These are phyloP conservation scores for Carassius gibelio DNA, from an alignment of 2,113 vertebrate genomes.

Conservation along the genomic window DNA sequence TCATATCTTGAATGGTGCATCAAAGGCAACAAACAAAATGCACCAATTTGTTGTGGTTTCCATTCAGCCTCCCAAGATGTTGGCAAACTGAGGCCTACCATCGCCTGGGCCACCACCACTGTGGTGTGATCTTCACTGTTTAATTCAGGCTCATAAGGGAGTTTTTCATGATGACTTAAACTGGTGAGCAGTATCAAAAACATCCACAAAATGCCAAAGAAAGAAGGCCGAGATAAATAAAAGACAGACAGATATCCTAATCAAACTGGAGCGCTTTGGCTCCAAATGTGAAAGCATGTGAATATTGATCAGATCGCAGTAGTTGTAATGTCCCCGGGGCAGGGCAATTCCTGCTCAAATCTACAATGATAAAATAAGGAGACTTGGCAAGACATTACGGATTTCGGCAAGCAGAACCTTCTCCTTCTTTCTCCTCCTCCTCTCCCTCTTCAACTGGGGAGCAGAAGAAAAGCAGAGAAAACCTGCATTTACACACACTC, in stretches of 20 bases:
- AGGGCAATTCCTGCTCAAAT: constrained; percentile 71
- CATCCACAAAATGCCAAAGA: constrained; percentile 53
- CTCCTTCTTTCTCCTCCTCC: constrained; percentile 72
- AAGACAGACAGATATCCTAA: constrained; percentile 69
- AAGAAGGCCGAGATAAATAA: constrained; percentile 48
- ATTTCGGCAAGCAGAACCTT: constrained; percentile 75
- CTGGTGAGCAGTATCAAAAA: constrained; percentile 52
- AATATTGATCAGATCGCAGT: constrained; percentile 88
- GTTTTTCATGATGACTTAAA: not conserved
- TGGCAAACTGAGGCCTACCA: constrained; percentile 20
- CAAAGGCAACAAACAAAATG: constrained; percentile 65
- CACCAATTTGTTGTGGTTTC: constrained; percentile 74
- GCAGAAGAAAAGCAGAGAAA: constrained; percentile 71
- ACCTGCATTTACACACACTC: constrained; percentile 92
- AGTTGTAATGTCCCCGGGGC: constrained; percentile 81
- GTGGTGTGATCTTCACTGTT: not conserved
- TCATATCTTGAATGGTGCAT: constrained; percentile 53
- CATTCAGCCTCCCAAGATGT: constrained; percentile 54
- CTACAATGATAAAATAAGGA: constrained; percentile 83
- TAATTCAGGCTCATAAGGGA: not conserved
- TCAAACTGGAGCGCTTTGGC: constrained; percentile 76
- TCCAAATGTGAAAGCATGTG: constrained; percentile 91
- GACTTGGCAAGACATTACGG: constrained; percentile 74
- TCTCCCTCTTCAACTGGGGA: constrained; percentile 63
- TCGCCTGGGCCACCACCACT: not conserved